Percentiles rank a stretch among this genome's conserved stretches.
phyloP scores from a whole-genome alignment of 2,797 vertebrate genomes.

The Simalia tracyae region DNA sequence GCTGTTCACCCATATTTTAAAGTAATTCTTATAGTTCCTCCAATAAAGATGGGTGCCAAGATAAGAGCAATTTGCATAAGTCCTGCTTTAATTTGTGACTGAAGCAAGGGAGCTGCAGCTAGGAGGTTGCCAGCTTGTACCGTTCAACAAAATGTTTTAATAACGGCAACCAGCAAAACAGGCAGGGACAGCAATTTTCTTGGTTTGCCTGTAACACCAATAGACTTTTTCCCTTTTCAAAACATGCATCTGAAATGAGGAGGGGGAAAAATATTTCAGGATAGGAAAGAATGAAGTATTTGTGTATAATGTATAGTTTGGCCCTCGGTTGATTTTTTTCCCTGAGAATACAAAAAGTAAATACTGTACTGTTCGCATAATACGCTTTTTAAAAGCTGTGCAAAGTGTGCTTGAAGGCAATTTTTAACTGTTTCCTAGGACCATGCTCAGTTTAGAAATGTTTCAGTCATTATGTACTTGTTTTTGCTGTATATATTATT shows the following conservation, averaged over 20 bases:
- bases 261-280: not conserved
- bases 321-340: not conserved
- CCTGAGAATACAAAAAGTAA: not conserved
- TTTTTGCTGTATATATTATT: conserved; percentile 24
- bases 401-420: not conserved
- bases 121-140: not conserved
- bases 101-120: not conserved
- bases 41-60: not conserved
- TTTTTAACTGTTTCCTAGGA: not conserved
- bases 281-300: not conserved
- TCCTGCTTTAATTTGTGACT: not conserved
- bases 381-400: not conserved
- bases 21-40: not conserved
- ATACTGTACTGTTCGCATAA: not conserved
- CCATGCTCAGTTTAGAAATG: not conserved
- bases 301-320: not conserved
- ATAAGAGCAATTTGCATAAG: not conserved
- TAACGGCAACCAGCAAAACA: not conserved
- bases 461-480: not conserved
- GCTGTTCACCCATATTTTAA: not conserved
- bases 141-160: not conserved
- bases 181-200: not conserved
- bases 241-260: not conserved
- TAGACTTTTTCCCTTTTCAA: too few species aligned
- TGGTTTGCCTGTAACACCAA: not conserved